These are phyloP conservation scores for Apomyelois bistriatella DNA, from an alignment of 2,888 invertebrate genomes.

Conservation along the genomic window DNA sequence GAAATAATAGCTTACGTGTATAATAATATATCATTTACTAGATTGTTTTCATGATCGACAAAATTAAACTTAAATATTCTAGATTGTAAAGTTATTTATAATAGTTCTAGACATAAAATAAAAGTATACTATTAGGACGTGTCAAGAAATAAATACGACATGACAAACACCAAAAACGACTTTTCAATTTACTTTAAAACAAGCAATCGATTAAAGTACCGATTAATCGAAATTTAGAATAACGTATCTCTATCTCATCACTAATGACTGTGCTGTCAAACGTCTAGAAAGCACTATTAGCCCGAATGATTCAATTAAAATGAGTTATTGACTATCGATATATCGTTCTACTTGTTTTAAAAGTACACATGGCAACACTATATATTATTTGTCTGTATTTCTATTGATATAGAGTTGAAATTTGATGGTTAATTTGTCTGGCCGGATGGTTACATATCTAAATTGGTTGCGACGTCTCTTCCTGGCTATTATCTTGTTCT, in stretches of 20 bases:
- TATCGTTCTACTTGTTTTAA: slow-evolving; percentile 34
- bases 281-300: slow-evolving; percentile 64
- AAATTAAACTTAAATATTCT: too few species aligned
- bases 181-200: slow-evolving; percentile 21
- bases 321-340: slow-evolving; percentile 61
- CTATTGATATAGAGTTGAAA: slow-evolving; percentile 6
- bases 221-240: slow-evolving; percentile 48
- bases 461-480: slow-evolving; percentile 14
- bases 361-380: slow-evolving; percentile 14
- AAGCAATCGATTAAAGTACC: slow-evolving; percentile 30
- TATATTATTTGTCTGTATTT: slow-evolving; percentile 6
- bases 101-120: too few species aligned
- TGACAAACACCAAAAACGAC: slow-evolving; percentile 12
- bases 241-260: slow-evolving; percentile 48
- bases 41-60: too few species aligned
- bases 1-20: too few species aligned
- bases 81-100: too few species aligned
- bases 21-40: too few species aligned
- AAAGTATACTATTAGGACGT: too few species aligned
- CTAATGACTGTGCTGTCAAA: slow-evolving; percentile 69
- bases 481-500: slow-evolving; percentile 13
- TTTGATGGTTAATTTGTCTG: not conserved
- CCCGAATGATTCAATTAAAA: slow-evolving; percentile 71
- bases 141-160: too few species aligned
- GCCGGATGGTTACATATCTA: slow-evolving; percentile 13